These are phyloP conservation scores for Falco peregrinus DNA, from an alignment of 2,797 vertebrate species.

Conservation along the genomic window DNA sequence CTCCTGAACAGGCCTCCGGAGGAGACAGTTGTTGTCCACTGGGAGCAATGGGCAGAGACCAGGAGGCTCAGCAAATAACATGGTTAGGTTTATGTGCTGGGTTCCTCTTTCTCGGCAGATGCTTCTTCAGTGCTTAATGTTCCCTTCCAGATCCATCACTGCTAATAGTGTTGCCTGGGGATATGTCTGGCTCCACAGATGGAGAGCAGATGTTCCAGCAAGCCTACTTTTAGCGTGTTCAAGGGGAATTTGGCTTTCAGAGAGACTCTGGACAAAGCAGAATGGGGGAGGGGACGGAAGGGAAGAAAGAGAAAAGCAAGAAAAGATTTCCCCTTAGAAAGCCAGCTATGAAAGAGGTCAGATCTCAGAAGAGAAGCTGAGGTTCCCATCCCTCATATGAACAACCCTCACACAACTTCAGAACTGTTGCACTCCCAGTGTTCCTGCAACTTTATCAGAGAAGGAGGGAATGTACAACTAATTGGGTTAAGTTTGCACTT, in stretches of 20 bases:
- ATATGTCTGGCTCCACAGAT: constrained; percentile 55
- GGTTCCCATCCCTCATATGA: not conserved
- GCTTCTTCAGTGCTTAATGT: constrained; percentile 1
- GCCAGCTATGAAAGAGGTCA: not conserved
- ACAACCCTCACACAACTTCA: not conserved
- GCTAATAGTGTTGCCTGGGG: constrained; percentile 17
- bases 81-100: not conserved
- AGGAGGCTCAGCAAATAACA: not conserved
- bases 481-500: not conserved
- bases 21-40: not conserved
- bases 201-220: constrained; percentile 61
- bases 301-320: not conserved
- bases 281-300: not conserved
- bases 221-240: constrained; percentile 2
- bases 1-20: not conserved
- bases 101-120: constrained; percentile 16
- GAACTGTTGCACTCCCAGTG: not conserved
- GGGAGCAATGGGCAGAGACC: not conserved
- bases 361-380: not conserved
- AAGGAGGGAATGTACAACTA: not conserved
- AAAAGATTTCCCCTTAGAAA: not conserved
- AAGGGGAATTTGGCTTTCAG: constrained; percentile 13
- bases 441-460: not conserved
- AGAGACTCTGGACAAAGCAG: not conserved
- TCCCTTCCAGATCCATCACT: constrained; percentile 38